phyloP scores from a whole-genome alignment of 1,140 invertebrate genomes.

The Tigriopus japonicus region DNA sequence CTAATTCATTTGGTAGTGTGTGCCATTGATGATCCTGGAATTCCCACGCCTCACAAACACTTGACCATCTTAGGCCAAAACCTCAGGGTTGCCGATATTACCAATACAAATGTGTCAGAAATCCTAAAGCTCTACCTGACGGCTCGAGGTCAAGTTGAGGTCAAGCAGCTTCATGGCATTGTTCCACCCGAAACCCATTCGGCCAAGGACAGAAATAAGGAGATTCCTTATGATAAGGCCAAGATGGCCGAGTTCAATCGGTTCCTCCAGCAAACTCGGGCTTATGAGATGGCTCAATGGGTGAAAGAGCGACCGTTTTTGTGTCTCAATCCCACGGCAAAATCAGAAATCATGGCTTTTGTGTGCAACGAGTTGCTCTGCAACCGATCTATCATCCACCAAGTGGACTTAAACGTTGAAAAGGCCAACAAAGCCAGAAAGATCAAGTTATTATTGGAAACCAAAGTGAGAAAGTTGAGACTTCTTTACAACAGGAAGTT shows the following conservation, averaged over 20 bases:
- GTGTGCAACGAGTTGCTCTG: conserved; percentile 83
- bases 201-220: conserved; percentile 16
- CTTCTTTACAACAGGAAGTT: not conserved
- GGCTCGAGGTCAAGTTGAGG: conserved; percentile 60
- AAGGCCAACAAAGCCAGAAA: conserved; percentile 28
- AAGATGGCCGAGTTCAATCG: conserved; percentile 18
- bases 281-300: conserved; percentile 43
- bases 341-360: conserved; percentile 67
- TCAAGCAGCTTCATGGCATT: conserved; percentile 39
- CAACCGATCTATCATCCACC: conserved; percentile 58
- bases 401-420: conserved; percentile 34
- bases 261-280: conserved; percentile 18
- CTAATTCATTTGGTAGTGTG: conserved; percentile 73
- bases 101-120: conserved; percentile 74
- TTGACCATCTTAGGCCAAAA: conserved; percentile 74
- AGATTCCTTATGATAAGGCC: conserved; percentile 15
- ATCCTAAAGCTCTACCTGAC: conserved; percentile 71
- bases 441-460: conserved; percentile 28
- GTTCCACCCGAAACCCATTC: conserved; percentile 14
- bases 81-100: conserved; percentile 73
- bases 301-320: conserved; percentile 56
- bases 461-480: conserved; percentile 2
- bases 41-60: conserved; percentile 64
- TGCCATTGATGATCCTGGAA: conserved; percentile 82
- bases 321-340: conserved; percentile 60